Percentiles rank a stretch among this genome's conserved stretches.
These are phyloP conservation scores for Drosophila murphyi DNA, from an alignment of 1,140 invertebrate species.

Conservation along the genomic window DNA sequence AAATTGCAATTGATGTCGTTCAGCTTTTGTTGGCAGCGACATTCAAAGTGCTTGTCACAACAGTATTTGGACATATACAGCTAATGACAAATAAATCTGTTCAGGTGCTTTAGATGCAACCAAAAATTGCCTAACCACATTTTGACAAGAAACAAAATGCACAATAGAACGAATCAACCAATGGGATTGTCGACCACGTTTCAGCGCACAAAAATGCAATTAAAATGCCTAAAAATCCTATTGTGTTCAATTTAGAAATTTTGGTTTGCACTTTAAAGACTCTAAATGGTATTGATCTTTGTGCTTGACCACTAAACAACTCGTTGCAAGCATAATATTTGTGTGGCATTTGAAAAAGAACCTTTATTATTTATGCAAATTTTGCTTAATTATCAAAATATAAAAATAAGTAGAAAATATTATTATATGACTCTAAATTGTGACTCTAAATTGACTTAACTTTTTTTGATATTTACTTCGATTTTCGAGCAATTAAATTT, in stretches of 20 bases:
- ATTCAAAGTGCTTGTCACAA: neutral
- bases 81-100: constrained; percentile 20
- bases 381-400: too few species aligned
- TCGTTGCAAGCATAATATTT: too few species aligned
- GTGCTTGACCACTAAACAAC: too few species aligned
- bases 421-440: too few species aligned
- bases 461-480: too few species aligned
- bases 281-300: too few species aligned
- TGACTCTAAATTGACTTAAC: too few species aligned
- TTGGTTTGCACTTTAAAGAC: too few species aligned
- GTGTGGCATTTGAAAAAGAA: neutral
- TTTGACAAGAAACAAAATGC: constrained; percentile 6
- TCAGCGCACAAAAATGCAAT: constrained; percentile 66
- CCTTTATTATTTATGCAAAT: too few species aligned
- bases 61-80: neutral
- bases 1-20: neutral
- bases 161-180: constrained; percentile 29
- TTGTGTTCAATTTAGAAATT: too few species aligned
- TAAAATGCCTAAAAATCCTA: constrained; percentile 27
- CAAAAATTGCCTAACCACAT: constrained; percentile 9
- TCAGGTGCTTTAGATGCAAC: constrained; percentile 10
- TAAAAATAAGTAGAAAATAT: too few species aligned
- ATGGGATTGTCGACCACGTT: constrained; percentile 1
- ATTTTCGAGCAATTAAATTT: too few species aligned
- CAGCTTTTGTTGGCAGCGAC: neutral